Evolutionary conservation across 2,888 invertebrate species (phyloP).

Genomic region (Emmelina monodactyla): DNA sequence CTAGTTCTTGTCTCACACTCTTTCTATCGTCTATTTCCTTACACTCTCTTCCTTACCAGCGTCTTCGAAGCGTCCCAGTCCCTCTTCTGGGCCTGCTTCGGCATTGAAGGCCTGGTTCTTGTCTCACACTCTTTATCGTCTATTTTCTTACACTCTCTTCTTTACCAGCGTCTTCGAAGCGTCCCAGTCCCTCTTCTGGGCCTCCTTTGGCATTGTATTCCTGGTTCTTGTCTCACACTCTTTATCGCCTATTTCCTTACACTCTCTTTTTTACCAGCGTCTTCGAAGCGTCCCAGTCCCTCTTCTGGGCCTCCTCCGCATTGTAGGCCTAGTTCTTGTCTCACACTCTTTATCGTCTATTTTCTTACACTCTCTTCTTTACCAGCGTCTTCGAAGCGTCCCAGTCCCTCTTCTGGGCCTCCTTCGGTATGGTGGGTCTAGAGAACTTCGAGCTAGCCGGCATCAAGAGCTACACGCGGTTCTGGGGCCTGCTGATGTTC

Average conservation of each 20-base stretch:
- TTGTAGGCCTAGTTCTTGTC: slow-evolving; percentile 88
- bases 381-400: slow-evolving; percentile 90
- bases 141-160: no score
- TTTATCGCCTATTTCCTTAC: no score
- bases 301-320: slow-evolving; percentile 96
- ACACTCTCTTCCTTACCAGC: slow-evolving; percentile 54
- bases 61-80: slow-evolving; percentile 95
- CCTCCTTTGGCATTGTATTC: slow-evolving; percentile 92
- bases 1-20: no score
- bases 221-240: no score
- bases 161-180: slow-evolving; percentile 86
- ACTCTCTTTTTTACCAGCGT: no score
- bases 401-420: slow-evolving; percentile 96
- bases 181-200: slow-evolving; percentile 95
- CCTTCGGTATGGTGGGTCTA: slow-evolving; percentile 91
- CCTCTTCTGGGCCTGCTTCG: slow-evolving; percentile 96
- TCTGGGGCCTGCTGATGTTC: slow-evolving; percentile 96
- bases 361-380: background rate
- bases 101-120: slow-evolving; percentile 88
- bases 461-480: slow-evolving; percentile 89
- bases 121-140: no score
- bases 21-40: background rate
- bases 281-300: slow-evolving; percentile 93
- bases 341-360: no score
- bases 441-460: slow-evolving; percentile 88